A percentile compares a stretch with the other conserved stretches of the same genome.
Conservation (phyloP, 2,113 vertebrate species). For the Corythornis madagascariensis region DNA sequence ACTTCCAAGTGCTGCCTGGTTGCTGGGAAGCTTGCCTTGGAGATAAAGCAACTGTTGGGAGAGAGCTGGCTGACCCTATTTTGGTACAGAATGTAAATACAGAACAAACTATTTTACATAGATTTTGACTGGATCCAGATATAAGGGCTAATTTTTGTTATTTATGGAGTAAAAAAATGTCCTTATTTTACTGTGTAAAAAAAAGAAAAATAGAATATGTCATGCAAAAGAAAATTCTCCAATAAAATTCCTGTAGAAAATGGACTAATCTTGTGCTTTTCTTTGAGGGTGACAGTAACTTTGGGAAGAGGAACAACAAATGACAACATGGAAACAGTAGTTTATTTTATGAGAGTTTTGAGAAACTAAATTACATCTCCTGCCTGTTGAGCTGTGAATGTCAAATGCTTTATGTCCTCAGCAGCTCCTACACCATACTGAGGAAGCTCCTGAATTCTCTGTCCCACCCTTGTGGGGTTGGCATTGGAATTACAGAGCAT, state of each 20-base stretch:
- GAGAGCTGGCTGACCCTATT: constrained; percentile 26
- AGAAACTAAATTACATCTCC: background rate
- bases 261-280: background rate
- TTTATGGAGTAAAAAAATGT: constrained; percentile 12
- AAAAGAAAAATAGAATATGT: background rate
- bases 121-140: constrained; percentile 56
- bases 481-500: background rate
- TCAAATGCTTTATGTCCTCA: background rate
- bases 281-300: background rate
- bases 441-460: background rate
- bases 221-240: background rate
- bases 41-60: constrained; percentile 16
- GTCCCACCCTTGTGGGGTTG: background rate
- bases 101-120: constrained; percentile 63
- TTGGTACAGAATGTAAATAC: constrained; percentile 48
- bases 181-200: constrained; percentile 23
- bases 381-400: background rate
- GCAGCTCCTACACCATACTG: background rate
- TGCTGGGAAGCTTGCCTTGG: constrained; percentile 22
- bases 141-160: constrained; percentile 70
- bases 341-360: background rate
- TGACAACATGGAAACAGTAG: background rate
- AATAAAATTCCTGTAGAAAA: constrained; percentile 63
- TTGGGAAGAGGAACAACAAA: background rate
- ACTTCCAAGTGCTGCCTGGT: background rate